phyloP scores from a whole-genome alignment of 1,140 invertebrate species.

The Aphelinus atriplicis region DNA sequence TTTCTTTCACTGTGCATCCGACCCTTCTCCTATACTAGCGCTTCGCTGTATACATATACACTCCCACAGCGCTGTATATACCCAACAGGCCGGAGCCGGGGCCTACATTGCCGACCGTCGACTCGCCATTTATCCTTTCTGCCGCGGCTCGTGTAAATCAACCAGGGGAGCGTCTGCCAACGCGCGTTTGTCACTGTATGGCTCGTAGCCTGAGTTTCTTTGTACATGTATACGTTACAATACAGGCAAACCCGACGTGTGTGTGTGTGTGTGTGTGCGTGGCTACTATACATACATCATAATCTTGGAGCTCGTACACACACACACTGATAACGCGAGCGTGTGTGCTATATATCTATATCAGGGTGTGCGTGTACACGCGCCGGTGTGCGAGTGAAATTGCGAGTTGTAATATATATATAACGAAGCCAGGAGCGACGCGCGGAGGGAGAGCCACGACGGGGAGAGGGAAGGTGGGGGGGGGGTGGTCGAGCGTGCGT shows the following conservation, averaged over 20 bases:
- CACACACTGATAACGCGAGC: neutral
- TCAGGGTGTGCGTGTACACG: neutral
- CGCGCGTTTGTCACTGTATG: neutral
- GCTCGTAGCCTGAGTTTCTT: neutral
- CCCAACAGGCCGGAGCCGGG: neutral
- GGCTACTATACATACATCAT: neutral
- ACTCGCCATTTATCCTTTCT: slow-evolving; percentile 3
- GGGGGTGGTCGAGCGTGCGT: neutral
- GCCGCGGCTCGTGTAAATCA: neutral
- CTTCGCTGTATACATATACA: neutral
- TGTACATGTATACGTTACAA: too few species aligned
- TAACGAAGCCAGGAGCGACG: too few species aligned
- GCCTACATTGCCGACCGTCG: slow-evolving; percentile 22
- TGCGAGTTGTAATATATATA: too few species aligned
- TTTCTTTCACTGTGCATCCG: neutral
- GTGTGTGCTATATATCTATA: neutral
- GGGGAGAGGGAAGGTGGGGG: neutral
- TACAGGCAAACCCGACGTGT: neutral
- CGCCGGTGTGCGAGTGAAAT: neutral
- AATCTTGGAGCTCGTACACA: neutral
- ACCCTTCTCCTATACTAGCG: neutral
- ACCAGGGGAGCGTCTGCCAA: too few species aligned
- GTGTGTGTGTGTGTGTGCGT: neutral
- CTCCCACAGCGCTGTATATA: neutral
- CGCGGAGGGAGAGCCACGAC: too few species aligned